Evolutionary conservation across 2,888 invertebrate genomes (phyloP).

Genomic region (Catocala fraxini): DNA sequence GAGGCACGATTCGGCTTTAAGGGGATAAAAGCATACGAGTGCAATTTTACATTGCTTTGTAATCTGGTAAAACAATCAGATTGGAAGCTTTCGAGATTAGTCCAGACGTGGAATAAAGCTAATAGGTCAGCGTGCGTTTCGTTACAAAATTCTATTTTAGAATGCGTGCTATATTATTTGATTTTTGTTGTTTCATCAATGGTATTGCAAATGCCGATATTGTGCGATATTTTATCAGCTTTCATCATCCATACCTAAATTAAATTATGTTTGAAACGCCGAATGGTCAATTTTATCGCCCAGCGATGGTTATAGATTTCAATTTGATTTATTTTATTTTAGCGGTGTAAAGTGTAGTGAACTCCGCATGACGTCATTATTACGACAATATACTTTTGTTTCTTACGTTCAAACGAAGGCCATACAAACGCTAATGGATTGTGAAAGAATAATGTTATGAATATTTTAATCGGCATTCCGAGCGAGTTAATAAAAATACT

Average conservation of each 20-base stretch:
- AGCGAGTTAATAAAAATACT: constrained; percentile 83
- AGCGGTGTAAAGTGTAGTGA: constrained; percentile 36
- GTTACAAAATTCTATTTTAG: constrained; percentile 21
- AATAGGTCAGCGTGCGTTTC: constrained; percentile 34
- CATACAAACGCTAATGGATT: constrained; percentile 69
- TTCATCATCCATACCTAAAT: constrained; percentile 27
- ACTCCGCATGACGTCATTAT: constrained; percentile 48
- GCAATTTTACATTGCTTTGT: constrained; percentile 62
- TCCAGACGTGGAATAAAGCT: constrained; percentile 39
- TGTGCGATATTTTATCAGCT: constrained; percentile 30
- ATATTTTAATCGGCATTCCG: constrained; percentile 82
- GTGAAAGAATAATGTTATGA: constrained; percentile 77
- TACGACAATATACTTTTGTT: constrained; percentile 56
- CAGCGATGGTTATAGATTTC: constrained; percentile 23
- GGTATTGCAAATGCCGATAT: constrained; percentile 14
- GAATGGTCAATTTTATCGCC: constrained; percentile 21
- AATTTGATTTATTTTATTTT: constrained; percentile 35
- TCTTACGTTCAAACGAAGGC: constrained; percentile 49
- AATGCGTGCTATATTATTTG: constrained; percentile 21
- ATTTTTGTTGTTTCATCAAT: constrained; percentile 3
- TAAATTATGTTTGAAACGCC: constrained; percentile 36
- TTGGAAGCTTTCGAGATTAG: constrained; percentile 44
- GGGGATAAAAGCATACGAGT: constrained; percentile 55
- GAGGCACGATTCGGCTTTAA: constrained; percentile 61
- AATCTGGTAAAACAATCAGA: constrained; percentile 55